Evolutionary conservation across 2,113 vertebrate species (phyloP), one percentile per base, ranked within the genome.

Genomic region (Hirundichthys speculiger): DNA sequence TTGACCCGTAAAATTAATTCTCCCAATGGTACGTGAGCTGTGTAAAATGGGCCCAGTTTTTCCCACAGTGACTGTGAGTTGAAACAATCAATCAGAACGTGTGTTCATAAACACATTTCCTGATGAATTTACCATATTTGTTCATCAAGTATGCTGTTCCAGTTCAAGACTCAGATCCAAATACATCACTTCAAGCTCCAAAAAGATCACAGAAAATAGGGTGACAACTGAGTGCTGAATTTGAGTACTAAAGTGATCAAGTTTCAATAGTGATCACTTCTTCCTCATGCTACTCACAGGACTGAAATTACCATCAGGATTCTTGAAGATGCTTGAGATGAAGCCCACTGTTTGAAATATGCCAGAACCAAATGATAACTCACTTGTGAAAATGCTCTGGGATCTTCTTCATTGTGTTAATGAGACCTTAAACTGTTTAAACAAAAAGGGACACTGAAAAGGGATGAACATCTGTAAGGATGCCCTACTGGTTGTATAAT

Each of bases 401-500:
- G 18, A 34, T 13, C 18, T 34, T 30, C 27, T 34, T 30, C 27
- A 34, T 2, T 10, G 34, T 55, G 19, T 54, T 39, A 18, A 51
- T 27, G 8, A 51, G 34, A 54, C 1, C 3, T 14, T 18, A 54
- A 18, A 20, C 15, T 1, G 4, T 8, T 20, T 11, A 12, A 20
- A 4, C 30, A 34, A 34, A 34, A 34, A 10, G 30, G 6, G 11
- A 34, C 30, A 34, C 16, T 47, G 40, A 64, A 16, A 56, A 22
- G 10, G 51, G 20, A 16, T 53, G 27, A 64, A 54, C 10, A 46
- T 27, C 20, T 51, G 39, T 41, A 71, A 39, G 5, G 24, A 13
- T 47, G 45, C 45, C 48, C 50, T 30, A 27, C 39, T 19, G 42
- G 58, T 89, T 86, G 25, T 21, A 10, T 76, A 86, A 88, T 42